Conservation (phyloP, 2,113 vertebrate species). For the Microtus oregoni region DNA sequence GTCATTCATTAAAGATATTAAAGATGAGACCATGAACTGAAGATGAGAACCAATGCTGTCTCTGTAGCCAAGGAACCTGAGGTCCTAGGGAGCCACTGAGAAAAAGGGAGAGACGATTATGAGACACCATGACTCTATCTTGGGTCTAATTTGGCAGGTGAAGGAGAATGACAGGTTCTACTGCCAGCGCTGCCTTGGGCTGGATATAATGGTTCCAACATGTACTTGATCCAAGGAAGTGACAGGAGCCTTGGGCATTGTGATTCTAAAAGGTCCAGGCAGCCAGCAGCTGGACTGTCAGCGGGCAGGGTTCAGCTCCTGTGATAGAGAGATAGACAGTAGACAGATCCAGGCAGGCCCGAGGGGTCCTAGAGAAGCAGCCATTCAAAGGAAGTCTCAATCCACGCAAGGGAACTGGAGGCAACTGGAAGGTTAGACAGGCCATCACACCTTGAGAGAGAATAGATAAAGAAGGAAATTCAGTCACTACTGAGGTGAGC, state of each 20-base stretch:
- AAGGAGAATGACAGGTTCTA: not conserved
- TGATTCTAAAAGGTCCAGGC: not conserved
- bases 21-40: not conserved
- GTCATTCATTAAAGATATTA: not conserved
- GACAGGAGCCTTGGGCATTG: fast-evolving
- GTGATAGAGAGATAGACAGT: not conserved
- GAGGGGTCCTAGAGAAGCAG: not conserved
- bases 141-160: not conserved
- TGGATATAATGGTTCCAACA: fast-evolving
- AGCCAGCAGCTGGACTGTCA: not conserved
- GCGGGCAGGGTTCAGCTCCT: not conserved
- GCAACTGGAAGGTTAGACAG: not conserved
- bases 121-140: not conserved
- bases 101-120: not conserved
- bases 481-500: not conserved
- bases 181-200: not conserved
- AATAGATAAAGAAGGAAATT: no score
- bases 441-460: not conserved
- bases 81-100: not conserved
- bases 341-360: not conserved
- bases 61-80: not conserved
- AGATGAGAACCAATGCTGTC: not conserved
- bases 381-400: not conserved
- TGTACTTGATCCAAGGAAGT: not conserved
- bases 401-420: not conserved